These are phyloP conservation scores for Ganaspis sp. DNA, from an alignment of 1,140 invertebrate genomes.

Conservation along the genomic window DNA sequence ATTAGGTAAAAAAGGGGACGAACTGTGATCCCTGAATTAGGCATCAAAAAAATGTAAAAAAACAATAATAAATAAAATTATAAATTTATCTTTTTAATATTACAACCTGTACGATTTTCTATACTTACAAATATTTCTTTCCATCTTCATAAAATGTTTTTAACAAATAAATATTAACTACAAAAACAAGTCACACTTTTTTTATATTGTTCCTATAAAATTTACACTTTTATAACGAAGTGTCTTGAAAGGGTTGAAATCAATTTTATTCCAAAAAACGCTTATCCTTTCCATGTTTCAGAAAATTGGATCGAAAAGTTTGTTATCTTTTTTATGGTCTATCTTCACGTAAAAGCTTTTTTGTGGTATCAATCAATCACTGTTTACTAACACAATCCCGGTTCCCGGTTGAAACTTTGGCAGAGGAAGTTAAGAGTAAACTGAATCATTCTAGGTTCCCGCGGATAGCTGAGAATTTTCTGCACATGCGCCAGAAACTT, in stretches of 20 bases:
- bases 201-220: neutral
- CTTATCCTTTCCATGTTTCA: neutral
- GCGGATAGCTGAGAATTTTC: constrained; percentile 17
- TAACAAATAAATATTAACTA: neutral
- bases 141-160: neutral
- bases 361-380: neutral
- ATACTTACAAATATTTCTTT: neutral
- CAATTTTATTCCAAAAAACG: neutral
- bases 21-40: too few relatives aligned
- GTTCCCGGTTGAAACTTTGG: neutral
- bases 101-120: neutral
- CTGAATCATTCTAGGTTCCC: constrained; percentile 21
- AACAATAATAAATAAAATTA: too few relatives aligned
- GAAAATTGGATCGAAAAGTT: neutral
- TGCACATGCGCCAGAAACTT: neutral
- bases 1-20: too few relatives aligned
- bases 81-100: neutral
- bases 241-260: neutral
- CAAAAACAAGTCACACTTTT: neutral
- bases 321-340: too few relatives aligned
- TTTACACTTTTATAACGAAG: neutral
- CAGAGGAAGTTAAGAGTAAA: constrained; percentile 19
- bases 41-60: too few relatives aligned
- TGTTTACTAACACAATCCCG: neutral
- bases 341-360: too few relatives aligned